Evolutionary conservation across 64 coral and sea anemone species (phyloP), one percentile per base, ranked within the genome.

Genomic region (Pocillopora damicornis): DNA sequence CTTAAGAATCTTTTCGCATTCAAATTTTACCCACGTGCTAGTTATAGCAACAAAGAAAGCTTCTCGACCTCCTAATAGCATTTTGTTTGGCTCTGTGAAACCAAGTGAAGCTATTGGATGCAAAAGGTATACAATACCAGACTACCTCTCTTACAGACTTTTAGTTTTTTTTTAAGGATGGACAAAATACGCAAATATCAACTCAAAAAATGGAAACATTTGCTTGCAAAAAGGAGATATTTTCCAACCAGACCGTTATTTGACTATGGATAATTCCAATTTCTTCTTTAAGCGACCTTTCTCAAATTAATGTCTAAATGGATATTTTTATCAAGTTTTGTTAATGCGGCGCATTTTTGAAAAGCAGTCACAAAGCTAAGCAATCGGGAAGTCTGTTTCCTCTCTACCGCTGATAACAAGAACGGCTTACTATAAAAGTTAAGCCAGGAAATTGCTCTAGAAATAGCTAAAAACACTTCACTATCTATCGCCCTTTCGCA

Each of bases 1-100:
- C 67, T 13, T 58, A 68, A 4, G 51, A 58, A 85, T 66, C 42
- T 58, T 85, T 85, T 63, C 15, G 9, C 38, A 85, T 72, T 72
- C 23, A 64, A 83, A 22, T 45, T 85, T 26, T 58, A 72, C n/a
- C 81, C 81, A 85, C 81, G 81, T 85, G 81, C 72, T 65, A 56
- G 63, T 85, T 85, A 85, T 85, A 85, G 81, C 64, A 85, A 85
- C 81, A 72, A 81, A 36, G 60, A 35, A 37, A 73, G 22, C 79
- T 73, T 23, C 20, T 72, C 64, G 62, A 71, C 63, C 64, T 66
- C 22, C 20, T 83, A 68, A 72, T 73, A 51, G 37, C 25, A 72
- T 85, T 67, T 77, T 71, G 37, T 77, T 57, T 22, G 75, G 15
- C 75, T 45, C 17, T 20, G 57, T 77, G 42, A 22, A 58, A 58